A percentile compares a stretch with the other conserved stretches of the same genome.
These are phyloP conservation scores for Sphaeridia pumilis DNA, from an alignment of 2,888 invertebrate genomes.

Conservation along the genomic window DNA sequence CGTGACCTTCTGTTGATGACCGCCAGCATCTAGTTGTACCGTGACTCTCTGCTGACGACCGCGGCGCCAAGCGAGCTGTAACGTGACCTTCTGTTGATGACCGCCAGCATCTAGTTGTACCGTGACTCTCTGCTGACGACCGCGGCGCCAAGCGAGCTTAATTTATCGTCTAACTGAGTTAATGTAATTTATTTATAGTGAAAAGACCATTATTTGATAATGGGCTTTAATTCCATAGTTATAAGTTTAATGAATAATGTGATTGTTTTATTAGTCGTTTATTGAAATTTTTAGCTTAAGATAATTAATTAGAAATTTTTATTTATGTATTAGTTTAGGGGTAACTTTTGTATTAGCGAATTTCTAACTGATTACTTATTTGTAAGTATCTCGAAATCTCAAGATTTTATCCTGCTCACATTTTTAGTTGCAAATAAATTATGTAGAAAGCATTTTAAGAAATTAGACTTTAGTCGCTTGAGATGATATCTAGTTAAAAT, in stretches of 20 bases:
- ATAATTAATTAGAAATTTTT: constrained; percentile 48
- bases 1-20: too few species aligned
- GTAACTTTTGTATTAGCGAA: constrained; percentile 65
- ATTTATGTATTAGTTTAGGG: too few species aligned
- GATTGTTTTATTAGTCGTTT: constrained; percentile 43
- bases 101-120: too few species aligned
- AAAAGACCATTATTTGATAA: constrained; percentile 42
- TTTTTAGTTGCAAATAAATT: constrained; percentile 50
- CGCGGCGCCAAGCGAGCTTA: too few species aligned
- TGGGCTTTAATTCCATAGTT: too few species aligned
- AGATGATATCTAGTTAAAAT: constrained; percentile 56
- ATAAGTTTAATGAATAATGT: constrained; percentile 40
- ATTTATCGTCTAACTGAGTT: constrained; percentile 52
- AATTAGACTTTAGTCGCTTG: constrained; percentile 55
- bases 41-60: too few species aligned
- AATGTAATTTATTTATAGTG: constrained; percentile 57
- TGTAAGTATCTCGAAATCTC: constrained; percentile 51
- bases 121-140: too few species aligned
- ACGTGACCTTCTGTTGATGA: too few species aligned
- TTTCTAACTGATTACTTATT: constrained; percentile 44
- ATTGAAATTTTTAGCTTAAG: constrained; percentile 42
- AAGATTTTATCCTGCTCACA: constrained; percentile 48
- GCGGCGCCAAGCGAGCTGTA: too few species aligned
- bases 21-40: too few species aligned
- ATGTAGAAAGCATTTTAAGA: constrained; percentile 48